Evolutionary conservation across 92 coral and sea anemone genomes (phyloP).

Genomic region (Nematostella vectensis): DNA sequence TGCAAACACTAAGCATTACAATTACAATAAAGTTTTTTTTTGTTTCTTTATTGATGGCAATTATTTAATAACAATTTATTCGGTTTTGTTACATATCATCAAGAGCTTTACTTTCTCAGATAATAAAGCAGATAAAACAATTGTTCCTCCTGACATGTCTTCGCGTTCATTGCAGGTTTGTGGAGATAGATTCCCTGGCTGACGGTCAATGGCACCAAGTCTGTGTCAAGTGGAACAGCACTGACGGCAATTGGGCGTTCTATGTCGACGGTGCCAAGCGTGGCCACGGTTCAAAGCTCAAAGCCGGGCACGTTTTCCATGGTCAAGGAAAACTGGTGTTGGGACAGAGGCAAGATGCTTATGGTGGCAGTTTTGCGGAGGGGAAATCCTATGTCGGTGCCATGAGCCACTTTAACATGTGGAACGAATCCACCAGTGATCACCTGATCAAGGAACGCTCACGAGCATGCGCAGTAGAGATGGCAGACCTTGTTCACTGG

Average conservation of each 20-base stretch:
- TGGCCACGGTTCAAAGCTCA: neutral
- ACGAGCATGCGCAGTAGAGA: constrained; percentile 1
- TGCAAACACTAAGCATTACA: too few species aligned
- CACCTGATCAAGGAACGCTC: constrained; percentile 6
- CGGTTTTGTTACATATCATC: too few species aligned
- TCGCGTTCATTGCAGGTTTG: too few species aligned
- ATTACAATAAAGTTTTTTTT: too few species aligned
- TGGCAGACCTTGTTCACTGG: constrained; percentile 15
- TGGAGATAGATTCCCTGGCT: neutral
- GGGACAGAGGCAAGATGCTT: constrained; percentile 15
- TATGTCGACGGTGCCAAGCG: constrained; percentile 12
- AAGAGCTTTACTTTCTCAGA: too few species aligned
- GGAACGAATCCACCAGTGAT: constrained; percentile 15
- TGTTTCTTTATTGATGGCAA: too few species aligned
- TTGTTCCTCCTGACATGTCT: too few species aligned
- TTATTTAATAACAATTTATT: too few species aligned
- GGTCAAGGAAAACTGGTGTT: constrained; percentile 15
- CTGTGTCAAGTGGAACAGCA: constrained; percentile 15
- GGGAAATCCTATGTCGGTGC: constrained; percentile 6
- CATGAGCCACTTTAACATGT: constrained; percentile 20
- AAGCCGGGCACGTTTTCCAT: constrained; percentile 1
- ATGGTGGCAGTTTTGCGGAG: constrained; percentile 4
- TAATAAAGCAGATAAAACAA: too few species aligned
- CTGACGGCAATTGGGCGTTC: constrained; percentile 5
- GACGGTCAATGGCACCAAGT: constrained; percentile 29